phyloP scores from a whole-genome alignment of 2,888 invertebrate genomes.

The Agrilus cyanescens region DNA sequence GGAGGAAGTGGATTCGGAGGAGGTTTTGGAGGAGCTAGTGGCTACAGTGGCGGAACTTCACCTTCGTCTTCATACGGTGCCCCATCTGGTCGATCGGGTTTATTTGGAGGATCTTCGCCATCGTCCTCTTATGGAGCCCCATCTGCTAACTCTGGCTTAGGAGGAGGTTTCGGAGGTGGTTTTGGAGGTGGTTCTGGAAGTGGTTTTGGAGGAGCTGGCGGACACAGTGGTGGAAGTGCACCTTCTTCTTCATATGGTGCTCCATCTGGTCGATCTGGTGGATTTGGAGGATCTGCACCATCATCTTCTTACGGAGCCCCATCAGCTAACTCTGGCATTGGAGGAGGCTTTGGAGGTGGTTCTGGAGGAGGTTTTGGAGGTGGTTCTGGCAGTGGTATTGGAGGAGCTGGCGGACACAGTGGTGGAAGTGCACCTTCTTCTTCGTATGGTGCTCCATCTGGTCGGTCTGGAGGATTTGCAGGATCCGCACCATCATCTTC shows the following conservation, averaged over 20 bases:
- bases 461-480: constrained; percentile 10
- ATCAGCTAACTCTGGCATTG: constrained; percentile 21
- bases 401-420: constrained; percentile 20
- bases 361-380: constrained; percentile 25
- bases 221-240: background rate
- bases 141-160: constrained; percentile 23
- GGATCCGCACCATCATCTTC: constrained; percentile 20
- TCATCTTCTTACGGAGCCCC: constrained; percentile 24
- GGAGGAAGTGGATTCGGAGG: constrained; percentile 26
- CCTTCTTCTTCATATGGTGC: constrained; percentile 10
- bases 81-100: constrained; percentile 10
- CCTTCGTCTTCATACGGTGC: constrained; percentile 16
- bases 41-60: constrained; percentile 19
- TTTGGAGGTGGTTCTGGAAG: constrained; percentile 23
- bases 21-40: too few relatives aligned
- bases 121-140: constrained; percentile 24
- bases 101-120: constrained; percentile 21
- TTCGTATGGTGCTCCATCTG: constrained; percentile 15
- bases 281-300: constrained; percentile 24
- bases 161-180: constrained; percentile 9
- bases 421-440: constrained; percentile 19
- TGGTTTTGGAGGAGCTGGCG: background rate
- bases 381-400: constrained; percentile 23
- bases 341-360: constrained; percentile 16
- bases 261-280: constrained; percentile 5